Evolutionary conservation across 1,140 invertebrate genomes (phyloP).

Genomic region (Aphis gossypii): DNA sequence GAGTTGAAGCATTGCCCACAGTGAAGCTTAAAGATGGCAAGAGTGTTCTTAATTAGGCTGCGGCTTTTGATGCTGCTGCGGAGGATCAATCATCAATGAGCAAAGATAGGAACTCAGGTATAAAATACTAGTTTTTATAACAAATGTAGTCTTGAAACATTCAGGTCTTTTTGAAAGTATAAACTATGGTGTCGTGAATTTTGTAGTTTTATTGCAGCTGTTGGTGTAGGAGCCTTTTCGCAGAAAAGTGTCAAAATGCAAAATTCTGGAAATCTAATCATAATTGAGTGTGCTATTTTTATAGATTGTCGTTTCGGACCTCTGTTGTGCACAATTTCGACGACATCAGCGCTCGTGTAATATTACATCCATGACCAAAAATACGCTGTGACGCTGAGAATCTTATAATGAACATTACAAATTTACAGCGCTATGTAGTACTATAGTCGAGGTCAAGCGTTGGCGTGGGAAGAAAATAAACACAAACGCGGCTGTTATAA

Average conservation of each 20-base stretch:
- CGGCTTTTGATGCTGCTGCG: background rate
- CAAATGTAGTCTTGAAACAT: no score
- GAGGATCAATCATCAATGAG: no score
- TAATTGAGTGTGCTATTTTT: background rate
- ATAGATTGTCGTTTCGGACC: background rate
- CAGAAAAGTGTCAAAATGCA: background rate
- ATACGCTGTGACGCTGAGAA: background rate
- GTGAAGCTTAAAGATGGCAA: background rate
- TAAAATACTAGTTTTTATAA: no score
- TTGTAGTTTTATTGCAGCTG: background rate
- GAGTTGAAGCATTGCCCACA: background rate
- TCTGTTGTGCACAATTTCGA: background rate
- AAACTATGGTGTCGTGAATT: background rate
- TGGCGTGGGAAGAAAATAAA: conserved; percentile 43
- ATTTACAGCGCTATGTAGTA: background rate
- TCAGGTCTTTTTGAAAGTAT: background rate
- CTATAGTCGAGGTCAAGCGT: conserved; percentile 17
- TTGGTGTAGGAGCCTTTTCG: background rate
- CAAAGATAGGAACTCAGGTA: no score
- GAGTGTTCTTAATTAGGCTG: background rate
- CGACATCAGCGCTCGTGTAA: background rate
- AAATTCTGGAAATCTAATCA: background rate
- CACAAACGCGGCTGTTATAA: conserved; percentile 3
- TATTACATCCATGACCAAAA: background rate
- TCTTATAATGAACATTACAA: background rate